These are phyloP conservation scores for Enteromius trimaculatus DNA, from an alignment of 2,797 vertebrate species.

Conservation along the genomic window DNA sequence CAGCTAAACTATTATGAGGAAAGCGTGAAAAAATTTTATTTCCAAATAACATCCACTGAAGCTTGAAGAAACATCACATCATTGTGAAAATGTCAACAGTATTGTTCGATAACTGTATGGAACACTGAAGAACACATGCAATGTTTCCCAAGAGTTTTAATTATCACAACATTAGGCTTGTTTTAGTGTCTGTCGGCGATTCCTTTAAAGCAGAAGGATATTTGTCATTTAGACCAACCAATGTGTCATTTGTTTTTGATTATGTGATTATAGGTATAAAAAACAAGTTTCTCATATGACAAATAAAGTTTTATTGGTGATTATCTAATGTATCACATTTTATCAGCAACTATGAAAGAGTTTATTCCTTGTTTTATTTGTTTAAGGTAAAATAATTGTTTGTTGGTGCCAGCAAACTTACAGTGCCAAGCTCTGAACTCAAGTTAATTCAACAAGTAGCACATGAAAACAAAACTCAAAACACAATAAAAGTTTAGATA, in stretches of 20 bases:
- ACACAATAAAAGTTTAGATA: not conserved
- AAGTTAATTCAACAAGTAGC: not conserved
- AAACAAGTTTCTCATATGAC: not conserved
- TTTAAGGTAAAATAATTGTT: conserved; percentile 25
- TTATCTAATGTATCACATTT: conserved; percentile 33
- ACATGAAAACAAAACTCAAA: not conserved
- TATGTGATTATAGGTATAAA: not conserved
- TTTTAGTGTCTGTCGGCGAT: not conserved
- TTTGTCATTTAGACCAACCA: not conserved
- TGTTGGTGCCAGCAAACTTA: not conserved
- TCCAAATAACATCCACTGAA: not conserved
- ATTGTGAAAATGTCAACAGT: not conserved
- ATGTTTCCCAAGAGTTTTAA: conserved; percentile 13
- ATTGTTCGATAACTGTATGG: not conserved
- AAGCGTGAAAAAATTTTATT: too few relatives aligned
- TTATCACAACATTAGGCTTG: not conserved
- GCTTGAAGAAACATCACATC: not conserved
- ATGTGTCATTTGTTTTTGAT: conserved; percentile 14
- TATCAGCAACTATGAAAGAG: not conserved
- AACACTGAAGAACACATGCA: not conserved
- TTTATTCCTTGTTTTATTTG: not conserved
- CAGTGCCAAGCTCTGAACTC: not conserved
- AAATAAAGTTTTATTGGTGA: conserved; percentile 29
- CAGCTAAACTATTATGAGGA: too few relatives aligned
- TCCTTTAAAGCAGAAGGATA: not conserved